These are phyloP conservation scores for Melanchra persicariae DNA, from an alignment of 2,888 invertebrate genomes.

Conservation along the genomic window DNA sequence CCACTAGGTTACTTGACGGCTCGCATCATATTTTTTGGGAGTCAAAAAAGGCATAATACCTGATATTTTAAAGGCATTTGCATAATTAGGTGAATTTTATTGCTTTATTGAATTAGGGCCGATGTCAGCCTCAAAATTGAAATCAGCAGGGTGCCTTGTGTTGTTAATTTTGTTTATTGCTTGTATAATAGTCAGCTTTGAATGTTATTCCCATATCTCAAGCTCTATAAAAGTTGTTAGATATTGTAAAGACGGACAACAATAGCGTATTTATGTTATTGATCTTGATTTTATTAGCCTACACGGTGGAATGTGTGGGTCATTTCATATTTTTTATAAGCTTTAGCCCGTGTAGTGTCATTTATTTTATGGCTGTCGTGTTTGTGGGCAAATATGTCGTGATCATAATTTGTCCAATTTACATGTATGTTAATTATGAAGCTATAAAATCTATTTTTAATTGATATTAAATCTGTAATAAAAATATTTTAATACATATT, in stretches of 20 bases:
- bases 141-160: conserved; percentile 89
- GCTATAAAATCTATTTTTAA: conserved; percentile 62
- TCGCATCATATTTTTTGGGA: conserved; percentile 85
- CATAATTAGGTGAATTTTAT: conserved; percentile 91
- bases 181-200: conserved; percentile 88
- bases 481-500: conserved; percentile 42
- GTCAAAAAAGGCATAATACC: conserved; percentile 84
- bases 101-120: conserved; percentile 91
- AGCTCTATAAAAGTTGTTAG: conserved; percentile 87
- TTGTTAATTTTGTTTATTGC: conserved; percentile 91
- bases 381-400: conserved; percentile 57
- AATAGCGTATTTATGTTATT: conserved; percentile 87
- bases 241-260: conserved; percentile 84
- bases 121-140: conserved; percentile 90
- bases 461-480: conserved; percentile 54
- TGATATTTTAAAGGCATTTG: conserved; percentile 89
- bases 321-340: conserved; percentile 68
- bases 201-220: conserved; percentile 88
- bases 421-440: conserved; percentile 68
- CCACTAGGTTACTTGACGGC: conserved; percentile 81
- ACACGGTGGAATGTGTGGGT: conserved; percentile 67
- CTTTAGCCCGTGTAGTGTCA: conserved; percentile 56
- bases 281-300: conserved; percentile 85
- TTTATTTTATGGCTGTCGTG: conserved; percentile 65
- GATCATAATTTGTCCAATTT: conserved; percentile 64